phyloP scores from a whole-genome alignment of 2,888 invertebrate species.

The Eupithecia vulgata region DNA sequence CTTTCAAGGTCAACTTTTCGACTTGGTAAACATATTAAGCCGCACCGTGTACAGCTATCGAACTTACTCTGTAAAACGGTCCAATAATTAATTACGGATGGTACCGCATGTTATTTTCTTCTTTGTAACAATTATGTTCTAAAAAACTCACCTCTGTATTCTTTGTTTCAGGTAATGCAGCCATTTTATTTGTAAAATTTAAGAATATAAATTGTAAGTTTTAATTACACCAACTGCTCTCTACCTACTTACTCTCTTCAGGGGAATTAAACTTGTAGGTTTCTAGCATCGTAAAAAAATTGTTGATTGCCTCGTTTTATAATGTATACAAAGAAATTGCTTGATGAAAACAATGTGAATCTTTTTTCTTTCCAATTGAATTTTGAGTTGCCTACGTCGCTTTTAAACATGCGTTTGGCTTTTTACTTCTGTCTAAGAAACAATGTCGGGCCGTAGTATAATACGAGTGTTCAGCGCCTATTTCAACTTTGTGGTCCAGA shows the following conservation, averaged over 20 bases:
- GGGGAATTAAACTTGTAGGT: background rate
- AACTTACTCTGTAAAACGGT: too few relatives aligned
- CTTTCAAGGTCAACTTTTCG: background rate
- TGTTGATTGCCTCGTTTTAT: background rate
- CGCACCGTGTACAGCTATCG: background rate
- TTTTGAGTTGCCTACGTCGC: too few relatives aligned
- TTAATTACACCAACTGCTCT: background rate
- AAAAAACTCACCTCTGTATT: background rate
- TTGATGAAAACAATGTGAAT: too few relatives aligned
- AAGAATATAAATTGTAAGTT: background rate
- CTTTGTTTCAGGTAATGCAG: conserved; percentile 26
- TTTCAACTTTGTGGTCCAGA: background rate
- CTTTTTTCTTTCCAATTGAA: too few relatives aligned
- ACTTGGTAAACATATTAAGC: background rate
- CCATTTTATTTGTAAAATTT: background rate
- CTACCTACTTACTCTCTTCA: background rate
- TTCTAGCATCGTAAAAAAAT: background rate
- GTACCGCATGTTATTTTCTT: too few relatives aligned
- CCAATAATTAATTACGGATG: too few relatives aligned
- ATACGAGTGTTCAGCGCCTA: background rate
- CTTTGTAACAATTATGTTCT: background rate
- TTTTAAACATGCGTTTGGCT: background rate
- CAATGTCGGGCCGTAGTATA: background rate
- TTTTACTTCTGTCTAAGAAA: background rate
- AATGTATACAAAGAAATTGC: background rate